A percentile compares a stretch with the other conserved stretches of the same genome.
phyloP scores from a whole-genome alignment of 2,888 invertebrate genomes.

The Agrochola litura region DNA sequence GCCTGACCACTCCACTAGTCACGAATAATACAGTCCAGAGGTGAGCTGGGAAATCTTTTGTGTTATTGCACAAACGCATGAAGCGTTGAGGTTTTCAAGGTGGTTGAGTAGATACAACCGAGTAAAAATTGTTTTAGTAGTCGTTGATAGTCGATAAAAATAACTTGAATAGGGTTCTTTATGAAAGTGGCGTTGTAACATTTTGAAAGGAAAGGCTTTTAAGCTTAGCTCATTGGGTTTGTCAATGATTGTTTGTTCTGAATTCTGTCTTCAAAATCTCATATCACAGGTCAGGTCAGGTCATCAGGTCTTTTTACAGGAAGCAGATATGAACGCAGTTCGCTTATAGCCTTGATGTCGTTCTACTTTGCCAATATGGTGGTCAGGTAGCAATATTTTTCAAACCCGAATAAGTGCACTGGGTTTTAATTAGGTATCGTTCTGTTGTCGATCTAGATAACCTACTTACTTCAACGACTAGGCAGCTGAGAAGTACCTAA shows the following conservation, averaged over 20 bases:
- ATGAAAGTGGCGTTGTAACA: not conserved
- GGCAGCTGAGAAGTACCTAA: not conserved
- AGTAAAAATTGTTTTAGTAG: slow-evolving; percentile 30
- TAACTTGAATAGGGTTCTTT: not conserved
- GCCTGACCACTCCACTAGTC: slow-evolving; percentile 68
- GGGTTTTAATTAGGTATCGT: not conserved
- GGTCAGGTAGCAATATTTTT: not conserved
- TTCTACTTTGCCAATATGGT: not conserved
- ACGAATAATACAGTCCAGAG: slow-evolving; percentile 66
- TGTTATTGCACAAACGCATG: slow-evolving; percentile 56
- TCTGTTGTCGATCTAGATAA: not conserved
- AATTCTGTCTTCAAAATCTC: not conserved
- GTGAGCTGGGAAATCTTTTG: slow-evolving; percentile 59
- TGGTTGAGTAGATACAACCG: slow-evolving; percentile 30
- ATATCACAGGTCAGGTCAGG: too few species aligned
- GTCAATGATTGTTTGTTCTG: not conserved
- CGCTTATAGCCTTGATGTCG: not conserved
- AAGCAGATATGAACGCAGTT: not conserved
- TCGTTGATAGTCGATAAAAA: not conserved
- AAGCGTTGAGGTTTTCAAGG: slow-evolving; percentile 52
- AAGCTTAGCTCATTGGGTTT: not conserved
- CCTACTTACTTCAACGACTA: not conserved
- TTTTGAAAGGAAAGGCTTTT: not conserved
- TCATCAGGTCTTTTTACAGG: not conserved
- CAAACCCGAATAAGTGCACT: too few species aligned